Evolutionary conservation across 2,888 invertebrate genomes (phyloP).

Genomic region (Lasioglossum calceatum): DNA sequence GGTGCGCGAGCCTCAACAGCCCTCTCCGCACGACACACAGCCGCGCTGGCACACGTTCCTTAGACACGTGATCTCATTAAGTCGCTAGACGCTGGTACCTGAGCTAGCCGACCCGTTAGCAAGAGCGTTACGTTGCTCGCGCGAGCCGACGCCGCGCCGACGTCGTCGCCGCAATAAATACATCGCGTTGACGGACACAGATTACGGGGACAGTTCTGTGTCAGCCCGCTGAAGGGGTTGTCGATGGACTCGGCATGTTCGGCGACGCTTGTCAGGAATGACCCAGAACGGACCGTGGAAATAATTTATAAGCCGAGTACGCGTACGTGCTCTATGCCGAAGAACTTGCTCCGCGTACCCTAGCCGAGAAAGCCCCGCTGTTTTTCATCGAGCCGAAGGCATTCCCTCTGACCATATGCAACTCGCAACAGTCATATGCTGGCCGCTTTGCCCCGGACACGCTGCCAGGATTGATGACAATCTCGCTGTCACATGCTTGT

Average conservation of each 20-base stretch:
- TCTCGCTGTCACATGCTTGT: conserved; percentile 1
- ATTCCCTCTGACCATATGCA: background rate
- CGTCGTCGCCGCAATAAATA: conserved; percentile 62
- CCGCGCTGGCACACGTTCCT: conserved; percentile 24
- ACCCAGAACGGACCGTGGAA: conserved; percentile 26
- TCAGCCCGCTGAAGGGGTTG: conserved; percentile 46
- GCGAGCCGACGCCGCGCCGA: conserved; percentile 23
- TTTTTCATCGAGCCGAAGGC: background rate
- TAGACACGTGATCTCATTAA: conserved; percentile 70
- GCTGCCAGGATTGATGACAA: background rate
- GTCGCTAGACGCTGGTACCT: conserved; percentile 30
- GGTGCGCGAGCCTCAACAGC: conserved; percentile 23
- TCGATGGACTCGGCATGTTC: conserved; percentile 37
- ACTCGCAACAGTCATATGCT: background rate
- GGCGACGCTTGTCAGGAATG: conserved; percentile 11
- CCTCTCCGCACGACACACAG: conserved; percentile 30
- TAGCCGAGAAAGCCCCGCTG: background rate
- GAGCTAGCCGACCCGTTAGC: conserved; percentile 3
- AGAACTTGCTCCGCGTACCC: conserved; percentile 6
- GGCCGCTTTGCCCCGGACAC: background rate
- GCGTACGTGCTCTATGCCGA: background rate
- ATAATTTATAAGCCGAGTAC: conserved; percentile 44
- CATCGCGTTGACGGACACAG: conserved; percentile 57
- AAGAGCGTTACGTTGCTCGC: conserved; percentile 19
- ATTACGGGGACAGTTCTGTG: conserved; percentile 54